Evolutionary conservation across 2,113 vertebrate genomes (phyloP), one percentile per base, ranked within the genome.

Genomic region (Tympanuchus pallidicinctus): DNA sequence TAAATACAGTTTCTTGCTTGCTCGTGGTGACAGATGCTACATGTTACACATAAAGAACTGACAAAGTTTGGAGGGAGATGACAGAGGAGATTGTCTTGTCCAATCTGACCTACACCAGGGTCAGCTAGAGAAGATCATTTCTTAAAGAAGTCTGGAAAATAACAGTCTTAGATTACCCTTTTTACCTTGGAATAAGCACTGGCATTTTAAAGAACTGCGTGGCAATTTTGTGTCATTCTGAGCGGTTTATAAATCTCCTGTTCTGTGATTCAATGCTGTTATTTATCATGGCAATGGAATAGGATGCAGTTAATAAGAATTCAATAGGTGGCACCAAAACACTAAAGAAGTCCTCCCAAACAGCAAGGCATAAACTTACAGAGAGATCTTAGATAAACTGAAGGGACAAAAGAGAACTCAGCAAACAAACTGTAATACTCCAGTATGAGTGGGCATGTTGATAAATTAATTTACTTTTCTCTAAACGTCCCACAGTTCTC

Each of bases 241-340:
- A 89, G 56, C 21, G 59, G 82, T 89, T 57, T 40, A 76, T 80
- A 48, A 4, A 13, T 56, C 25, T 76, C 45, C 25, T 59, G 24
- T 36, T 91, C 45, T 79, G 22, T 36, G 42, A 69, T 21, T 76
- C 54, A 42, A 6, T 75, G 76, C 38, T 74, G 28, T n/a, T 9
- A 18, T 59, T 87, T 71, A 34, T 70, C 50, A 52, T 18, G 76
- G 43, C 80, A 43, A n/a, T 25, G 45, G 52, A 92, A 40, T 22
- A 92, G 19, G 69, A 76, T 0, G 0, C 21, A 47, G 42, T 69
- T 81, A 69, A 70, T 42, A 89, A 76, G 2, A 77, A 94, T 94
- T 97, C 98, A 97, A 86, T 97, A 98, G 98, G 93, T 97, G 98
- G 98, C 98, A 97, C 84, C 86, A 97, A 32, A 96, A 93, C 93